Conservation (phyloP, 2,888 invertebrate genomes). For the Callimorpha dominula region DNA sequence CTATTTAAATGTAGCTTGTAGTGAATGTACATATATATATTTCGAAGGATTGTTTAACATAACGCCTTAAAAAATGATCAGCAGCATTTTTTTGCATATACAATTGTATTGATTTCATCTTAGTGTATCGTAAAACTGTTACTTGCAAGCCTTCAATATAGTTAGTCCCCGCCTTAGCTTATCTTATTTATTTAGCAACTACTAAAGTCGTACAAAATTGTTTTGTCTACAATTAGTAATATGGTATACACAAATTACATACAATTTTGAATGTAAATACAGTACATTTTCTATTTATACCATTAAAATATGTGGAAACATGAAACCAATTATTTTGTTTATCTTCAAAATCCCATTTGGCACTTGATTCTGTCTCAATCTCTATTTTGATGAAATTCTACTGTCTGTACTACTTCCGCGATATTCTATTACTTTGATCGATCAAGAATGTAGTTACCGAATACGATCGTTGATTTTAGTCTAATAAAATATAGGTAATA, state of each 20-base stretch:
- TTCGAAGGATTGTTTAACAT: not conserved
- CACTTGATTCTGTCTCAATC: not conserved
- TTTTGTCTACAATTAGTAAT: not conserved
- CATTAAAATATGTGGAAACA: conserved; percentile 20
- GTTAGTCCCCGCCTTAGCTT: not conserved
- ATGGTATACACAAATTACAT: not conserved
- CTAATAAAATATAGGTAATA: too few relatives aligned
- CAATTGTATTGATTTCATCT: not conserved
- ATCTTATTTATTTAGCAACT: not conserved
- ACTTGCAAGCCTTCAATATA: not conserved
- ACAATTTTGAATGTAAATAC: conserved; percentile 20
- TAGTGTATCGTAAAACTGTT: not conserved
- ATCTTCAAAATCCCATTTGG: not conserved
- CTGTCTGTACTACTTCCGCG: too few relatives aligned
- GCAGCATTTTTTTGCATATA: not conserved
- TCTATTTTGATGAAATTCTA: too few relatives aligned
- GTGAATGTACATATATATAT: conserved; percentile 13
- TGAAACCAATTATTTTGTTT: conserved; percentile 6
- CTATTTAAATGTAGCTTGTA: conserved; percentile 25
- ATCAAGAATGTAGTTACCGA: too few relatives aligned
- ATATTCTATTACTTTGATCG: too few relatives aligned
- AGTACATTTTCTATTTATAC: conserved; percentile 33
- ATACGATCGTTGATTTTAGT: too few relatives aligned
- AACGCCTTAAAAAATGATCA: not conserved
- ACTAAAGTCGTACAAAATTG: conserved; percentile 1